phyloP scores from a whole-genome alignment of 1,140 invertebrate species.

The Andricus grossulariae region DNA sequence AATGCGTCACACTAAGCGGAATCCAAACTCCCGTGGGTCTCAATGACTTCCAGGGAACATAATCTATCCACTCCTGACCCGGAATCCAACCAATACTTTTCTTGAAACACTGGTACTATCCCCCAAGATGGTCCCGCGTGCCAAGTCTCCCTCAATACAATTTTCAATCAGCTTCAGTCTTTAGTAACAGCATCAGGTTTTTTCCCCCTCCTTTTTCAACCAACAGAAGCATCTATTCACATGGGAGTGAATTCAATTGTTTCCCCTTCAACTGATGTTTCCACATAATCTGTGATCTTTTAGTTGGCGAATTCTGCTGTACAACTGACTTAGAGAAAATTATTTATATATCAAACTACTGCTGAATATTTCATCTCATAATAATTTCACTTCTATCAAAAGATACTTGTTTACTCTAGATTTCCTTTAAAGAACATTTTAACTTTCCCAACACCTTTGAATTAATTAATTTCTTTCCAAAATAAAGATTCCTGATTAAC shows the following conservation, averaged over 20 bases:
- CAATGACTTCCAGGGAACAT: conserved; percentile 64
- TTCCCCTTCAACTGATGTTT: no score
- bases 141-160: not conserved
- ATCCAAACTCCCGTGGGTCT: conserved; percentile 53
- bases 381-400: conserved; percentile 12
- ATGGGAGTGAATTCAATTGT: not conserved
- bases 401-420: not conserved
- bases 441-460: no score
- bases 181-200: not conserved
- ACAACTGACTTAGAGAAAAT: no score
- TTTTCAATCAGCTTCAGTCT: conserved; percentile 1
- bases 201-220: not conserved
- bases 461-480: not conserved
- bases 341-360: no score
- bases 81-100: conserved; percentile 44
- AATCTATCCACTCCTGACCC: conserved; percentile 51
- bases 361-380: no score
- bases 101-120: conserved; percentile 17
- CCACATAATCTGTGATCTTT: no score
- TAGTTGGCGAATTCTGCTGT: no score
- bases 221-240: conserved; percentile 12
- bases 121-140: not conserved
- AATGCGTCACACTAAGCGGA: conserved; percentile 64
- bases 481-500: not conserved
- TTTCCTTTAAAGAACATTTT: no score